phyloP scores from a whole-genome alignment of 2,888 invertebrate species.

The Drosophila pseudotakahashii region DNA sequence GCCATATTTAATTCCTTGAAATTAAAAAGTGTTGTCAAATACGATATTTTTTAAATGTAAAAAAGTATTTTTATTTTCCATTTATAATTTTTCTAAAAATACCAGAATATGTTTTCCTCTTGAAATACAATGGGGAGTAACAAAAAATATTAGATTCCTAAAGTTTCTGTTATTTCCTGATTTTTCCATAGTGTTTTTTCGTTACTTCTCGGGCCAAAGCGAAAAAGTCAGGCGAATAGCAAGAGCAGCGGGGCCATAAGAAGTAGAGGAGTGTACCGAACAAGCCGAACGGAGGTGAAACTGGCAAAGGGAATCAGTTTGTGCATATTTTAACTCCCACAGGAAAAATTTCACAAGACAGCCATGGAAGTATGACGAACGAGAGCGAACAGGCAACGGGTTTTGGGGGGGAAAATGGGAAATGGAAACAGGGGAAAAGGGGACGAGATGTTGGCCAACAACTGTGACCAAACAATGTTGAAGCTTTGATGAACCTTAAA shows the following conservation, averaged over 20 bases:
- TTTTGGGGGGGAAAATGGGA: neutral
- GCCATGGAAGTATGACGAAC: constrained; percentile 69
- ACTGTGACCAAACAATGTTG: constrained; percentile 78
- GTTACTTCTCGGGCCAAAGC: constrained; percentile 38
- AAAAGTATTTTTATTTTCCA: too few relatives aligned
- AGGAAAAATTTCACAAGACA: constrained; percentile 76
- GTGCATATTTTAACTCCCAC: constrained; percentile 76
- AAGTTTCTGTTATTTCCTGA: too few relatives aligned
- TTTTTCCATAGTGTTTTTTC: constrained; percentile 14
- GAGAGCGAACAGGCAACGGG: constrained; percentile 17
- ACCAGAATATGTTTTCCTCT: too few relatives aligned
- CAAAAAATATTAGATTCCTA: too few relatives aligned
- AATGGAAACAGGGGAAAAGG: neutral
- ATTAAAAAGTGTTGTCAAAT: too few relatives aligned
- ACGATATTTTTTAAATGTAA: too few relatives aligned
- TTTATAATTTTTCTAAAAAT: too few relatives aligned
- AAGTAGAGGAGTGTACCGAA: neutral
- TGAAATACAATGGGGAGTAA: too few relatives aligned
- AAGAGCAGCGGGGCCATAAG: neutral
- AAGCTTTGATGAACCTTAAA: constrained; percentile 78
- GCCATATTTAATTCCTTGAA: too few relatives aligned
- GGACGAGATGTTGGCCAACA: constrained; percentile 53
- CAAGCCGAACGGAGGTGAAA: constrained; percentile 2
- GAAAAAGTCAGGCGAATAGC: constrained; percentile 58
- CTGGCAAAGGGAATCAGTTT: constrained; percentile 51